Conservation (phyloP, 2,113 vertebrate species). For the Triplophysa rosa region DNA sequence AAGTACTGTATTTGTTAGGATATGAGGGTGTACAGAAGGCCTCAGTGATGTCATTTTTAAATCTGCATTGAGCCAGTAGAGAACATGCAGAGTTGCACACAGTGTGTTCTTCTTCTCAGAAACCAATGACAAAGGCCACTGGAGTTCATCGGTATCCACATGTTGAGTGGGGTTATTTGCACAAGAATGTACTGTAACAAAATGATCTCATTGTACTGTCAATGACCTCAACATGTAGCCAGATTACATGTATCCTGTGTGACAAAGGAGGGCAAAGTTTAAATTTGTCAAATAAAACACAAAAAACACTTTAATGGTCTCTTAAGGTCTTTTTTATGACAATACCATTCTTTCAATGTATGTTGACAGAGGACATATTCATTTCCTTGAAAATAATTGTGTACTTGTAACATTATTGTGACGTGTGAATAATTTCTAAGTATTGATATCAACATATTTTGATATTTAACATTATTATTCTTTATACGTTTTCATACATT, state of each 20-base stretch:
- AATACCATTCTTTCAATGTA: background rate
- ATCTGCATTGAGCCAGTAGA: background rate
- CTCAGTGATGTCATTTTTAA: background rate
- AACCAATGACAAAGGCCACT: background rate
- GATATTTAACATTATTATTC: background rate
- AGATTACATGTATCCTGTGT: slow-evolving; percentile 6
- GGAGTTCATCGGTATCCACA: background rate
- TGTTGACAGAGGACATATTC: background rate
- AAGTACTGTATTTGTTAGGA: slow-evolving; percentile 28
- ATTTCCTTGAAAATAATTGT: background rate
- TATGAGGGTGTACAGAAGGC: background rate
- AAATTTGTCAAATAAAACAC: slow-evolving; percentile 35
- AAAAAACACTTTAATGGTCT: background rate
- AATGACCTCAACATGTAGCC: background rate
- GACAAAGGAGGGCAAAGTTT: slow-evolving; percentile 12
- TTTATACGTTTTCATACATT: too few relatives aligned
- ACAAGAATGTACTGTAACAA: slow-evolving; percentile 51
- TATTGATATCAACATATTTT: background rate
- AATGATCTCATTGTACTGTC: slow-evolving; percentile 47
- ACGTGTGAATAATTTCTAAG: background rate
- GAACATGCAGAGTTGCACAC: background rate
- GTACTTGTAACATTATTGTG: background rate
- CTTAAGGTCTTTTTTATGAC: background rate
- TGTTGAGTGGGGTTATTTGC: slow-evolving; percentile 30
- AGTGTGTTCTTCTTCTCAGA: slow-evolving; percentile 10